Evolutionary conservation across 2,113 vertebrate species (phyloP), one percentile per base, ranked within the genome.

Genomic region (Genyomyrus donnyi): DNA sequence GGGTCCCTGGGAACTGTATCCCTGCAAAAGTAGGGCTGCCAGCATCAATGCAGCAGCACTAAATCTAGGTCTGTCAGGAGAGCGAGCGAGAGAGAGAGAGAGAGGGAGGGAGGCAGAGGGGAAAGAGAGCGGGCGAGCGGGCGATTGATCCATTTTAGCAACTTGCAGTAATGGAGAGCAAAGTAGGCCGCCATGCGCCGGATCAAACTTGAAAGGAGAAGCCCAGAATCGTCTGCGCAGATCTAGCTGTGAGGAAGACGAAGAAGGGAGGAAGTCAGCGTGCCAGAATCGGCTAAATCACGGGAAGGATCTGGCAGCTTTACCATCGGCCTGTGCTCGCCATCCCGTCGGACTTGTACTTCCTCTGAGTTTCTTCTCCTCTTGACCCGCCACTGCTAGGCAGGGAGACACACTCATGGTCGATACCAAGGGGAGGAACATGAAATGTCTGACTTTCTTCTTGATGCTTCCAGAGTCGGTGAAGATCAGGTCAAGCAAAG

Each of bases 401-500:
- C 97, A 96, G 96, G 96, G 95, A 93, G 95, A 95, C 95, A 96
- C 94, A 97, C 98, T 98, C 97, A 99, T 99, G 98, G 98, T 99
- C 95, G 98, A 99, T 98, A 97, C 98, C 96, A 98, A 98, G 95
- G 97, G 96, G 96, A 97, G 97, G 97, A 99, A 98, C 97, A 99
- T 99, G 98, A 99, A 99, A 98, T 99, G 98, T 97, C 96, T 99
- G 95, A 99, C 98, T 94, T 99, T 99, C 96, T 98, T 99, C 94
- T 98, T 99, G 96, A 99, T 99, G 98, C 98, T 99, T 96, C 98
- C 98, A 95, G 98, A 99, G 96, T 98, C 98, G 0, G 98, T 99
- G 93, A 99, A 99, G 96, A 97, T 97, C 95, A 97, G 97, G 92
- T 99, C 98, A 87, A 98, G 97, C 95, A 99, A 99, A 94, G 97